Base-by-base conservation (phyloP, 2,888 invertebrate species). In the Slavum lentiscoides region DNA sequence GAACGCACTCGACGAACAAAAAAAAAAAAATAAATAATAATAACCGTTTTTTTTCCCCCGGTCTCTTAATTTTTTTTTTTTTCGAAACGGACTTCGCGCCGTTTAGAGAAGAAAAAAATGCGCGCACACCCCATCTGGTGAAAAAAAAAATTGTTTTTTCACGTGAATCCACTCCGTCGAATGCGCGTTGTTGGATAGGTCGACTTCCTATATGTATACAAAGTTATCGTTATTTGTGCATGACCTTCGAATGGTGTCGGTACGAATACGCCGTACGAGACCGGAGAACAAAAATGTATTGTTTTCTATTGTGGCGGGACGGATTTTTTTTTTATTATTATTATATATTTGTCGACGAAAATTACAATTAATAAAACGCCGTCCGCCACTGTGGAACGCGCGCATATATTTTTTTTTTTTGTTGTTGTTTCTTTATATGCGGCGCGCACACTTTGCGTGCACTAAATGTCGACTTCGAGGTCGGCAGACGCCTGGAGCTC, bases 391-490 rank as follows among this genome's bases (percentile, higher is more conserved):
- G 39, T 37, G 49, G 13, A 37, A 74, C 58, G 55, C 39, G 37
- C 17, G 19, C 37, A 11, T 58, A 55, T 39, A 19, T 30, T 39
- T 9, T 39, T 30, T 30, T 30, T 30, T 30, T 30, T 30, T 30
- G 1, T 4, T 4, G 30, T 30, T 30, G 30, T 30, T 30, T 30
- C 30, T 30, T 30, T 30, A 30, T 4, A 4, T 2, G 30, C 4
- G 2, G 30, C 43, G 11, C 61, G 66, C n/a, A 30, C 30, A 30
- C 30, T 30, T 30, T 66, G 39, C 58, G 66, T 55, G 74, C 66
- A 66, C 66, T 39, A 75, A 74, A 67, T 49, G 75, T 43, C 74
- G n/a, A 15, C 23, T 30, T n/a, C 75, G 68, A 59, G 75, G 75
- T 43, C 68, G 39, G 17, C 43, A 53, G 0, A 19, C 75, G 75